Conservation (phyloP, 2,113 vertebrate genomes). For the Corythaeola cristata region DNA sequence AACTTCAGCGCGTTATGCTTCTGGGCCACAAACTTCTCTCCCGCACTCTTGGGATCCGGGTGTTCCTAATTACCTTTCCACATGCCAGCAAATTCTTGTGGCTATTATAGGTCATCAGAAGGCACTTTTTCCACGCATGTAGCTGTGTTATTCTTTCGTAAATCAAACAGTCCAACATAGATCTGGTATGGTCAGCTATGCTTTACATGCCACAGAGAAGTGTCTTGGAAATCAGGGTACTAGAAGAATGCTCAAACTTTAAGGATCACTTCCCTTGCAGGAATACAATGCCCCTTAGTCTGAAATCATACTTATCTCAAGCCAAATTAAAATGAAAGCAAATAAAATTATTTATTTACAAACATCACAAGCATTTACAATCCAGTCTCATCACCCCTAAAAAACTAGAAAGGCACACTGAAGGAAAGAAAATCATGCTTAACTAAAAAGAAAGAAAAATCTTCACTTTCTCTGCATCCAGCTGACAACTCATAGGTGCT, state of each 20-base stretch:
- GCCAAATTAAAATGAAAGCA: neutral
- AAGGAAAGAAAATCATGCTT: neutral
- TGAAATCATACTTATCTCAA: neutral
- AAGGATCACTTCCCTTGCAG: neutral
- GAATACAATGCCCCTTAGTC: neutral
- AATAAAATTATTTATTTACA: neutral
- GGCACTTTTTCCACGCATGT: neutral
- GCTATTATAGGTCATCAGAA: slow-evolving; percentile 9
- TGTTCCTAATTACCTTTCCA: slow-evolving; percentile 14
- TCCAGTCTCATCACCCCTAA: neutral
- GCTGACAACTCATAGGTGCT: neutral
- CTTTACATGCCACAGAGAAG: neutral
- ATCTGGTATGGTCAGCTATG: neutral
- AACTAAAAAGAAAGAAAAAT: neutral
- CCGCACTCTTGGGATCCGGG: neutral
- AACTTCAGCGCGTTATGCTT: neutral
- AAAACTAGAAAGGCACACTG: neutral
- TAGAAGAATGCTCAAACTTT: neutral
- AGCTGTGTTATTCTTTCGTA: slow-evolving; percentile 1
- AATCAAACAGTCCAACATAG: neutral
- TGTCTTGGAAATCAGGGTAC: neutral
- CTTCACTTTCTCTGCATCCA: neutral
- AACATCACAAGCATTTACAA: neutral
- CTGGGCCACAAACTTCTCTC: neutral
- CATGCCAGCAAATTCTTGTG: neutral